A percentile compares a stretch with the other conserved stretches of the same genome.
Evolutionary conservation across 2,113 vertebrate genomes (phyloP).

Genomic region (Aix galericulata): DNA sequence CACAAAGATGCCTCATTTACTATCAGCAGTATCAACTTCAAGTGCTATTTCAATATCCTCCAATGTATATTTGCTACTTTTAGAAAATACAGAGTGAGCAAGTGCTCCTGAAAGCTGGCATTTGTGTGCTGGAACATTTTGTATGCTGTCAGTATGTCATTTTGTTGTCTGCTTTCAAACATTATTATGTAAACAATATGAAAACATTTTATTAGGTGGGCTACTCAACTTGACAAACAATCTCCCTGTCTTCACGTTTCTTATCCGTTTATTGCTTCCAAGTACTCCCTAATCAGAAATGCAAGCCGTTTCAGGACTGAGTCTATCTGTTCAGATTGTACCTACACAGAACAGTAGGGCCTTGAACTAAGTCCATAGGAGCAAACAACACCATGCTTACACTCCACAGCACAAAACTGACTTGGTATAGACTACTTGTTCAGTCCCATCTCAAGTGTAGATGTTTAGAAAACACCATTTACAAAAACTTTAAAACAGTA

Average conservation of each 20-base stretch:
- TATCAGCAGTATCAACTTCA: background rate
- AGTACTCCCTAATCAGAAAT: background rate
- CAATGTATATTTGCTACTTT: accelerated
- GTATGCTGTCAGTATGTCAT: background rate
- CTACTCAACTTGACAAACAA: background rate
- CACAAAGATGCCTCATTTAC: background rate
- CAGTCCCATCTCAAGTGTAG: background rate
- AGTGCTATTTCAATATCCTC: background rate
- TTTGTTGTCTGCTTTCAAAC: background rate
- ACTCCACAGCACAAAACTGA: background rate
- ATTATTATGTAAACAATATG: background rate
- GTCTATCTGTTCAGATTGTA: background rate
- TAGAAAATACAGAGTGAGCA: background rate
- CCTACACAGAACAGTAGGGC: accelerated
- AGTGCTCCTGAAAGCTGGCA: background rate
- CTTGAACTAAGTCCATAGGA: background rate
- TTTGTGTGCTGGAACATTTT: background rate
- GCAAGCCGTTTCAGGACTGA: background rate
- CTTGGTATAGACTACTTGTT: background rate
- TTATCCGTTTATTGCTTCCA: background rate
- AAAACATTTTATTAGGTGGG: background rate
- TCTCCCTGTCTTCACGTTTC: background rate
- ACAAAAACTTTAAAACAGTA: background rate
- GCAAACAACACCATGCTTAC: background rate
- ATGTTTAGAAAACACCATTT: background rate